Conservation (phyloP, 2,797 vertebrate genomes). For the Poeciliopsis paucimaculata region DNA sequence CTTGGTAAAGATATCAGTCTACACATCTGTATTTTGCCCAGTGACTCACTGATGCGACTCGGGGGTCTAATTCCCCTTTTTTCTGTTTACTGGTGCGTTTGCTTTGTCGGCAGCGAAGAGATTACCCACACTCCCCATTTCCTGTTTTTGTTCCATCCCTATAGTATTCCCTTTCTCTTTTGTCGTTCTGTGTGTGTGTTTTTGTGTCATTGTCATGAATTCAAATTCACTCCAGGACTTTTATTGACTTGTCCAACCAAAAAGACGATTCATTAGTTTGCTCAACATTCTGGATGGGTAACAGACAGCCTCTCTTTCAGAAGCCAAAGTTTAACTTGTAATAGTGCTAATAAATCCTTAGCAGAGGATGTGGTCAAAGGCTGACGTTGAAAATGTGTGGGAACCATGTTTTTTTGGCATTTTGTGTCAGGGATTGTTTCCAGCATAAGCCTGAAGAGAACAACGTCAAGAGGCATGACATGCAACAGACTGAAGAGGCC, state of each 20-base stretch:
- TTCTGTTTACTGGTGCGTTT: slow-evolving; percentile 69
- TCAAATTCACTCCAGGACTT: slow-evolving; percentile 25
- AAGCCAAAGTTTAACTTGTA: slow-evolving; percentile 54
- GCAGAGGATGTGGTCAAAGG: slow-evolving; percentile 54
- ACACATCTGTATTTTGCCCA: slow-evolving; percentile 26
- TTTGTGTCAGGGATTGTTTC: slow-evolving; percentile 24
- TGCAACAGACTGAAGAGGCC: slow-evolving; percentile 4
- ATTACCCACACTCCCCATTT: slow-evolving; percentile 73
- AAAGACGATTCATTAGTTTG: slow-evolving; percentile 21
- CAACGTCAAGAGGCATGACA: background rate
- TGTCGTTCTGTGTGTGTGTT: slow-evolving; percentile 33
- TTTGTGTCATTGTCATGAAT: slow-evolving; percentile 33
- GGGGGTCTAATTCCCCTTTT: slow-evolving; percentile 63
- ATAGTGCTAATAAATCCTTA: slow-evolving; percentile 51
- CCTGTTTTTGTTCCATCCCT: slow-evolving; percentile 73
- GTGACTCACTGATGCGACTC: slow-evolving; percentile 32
- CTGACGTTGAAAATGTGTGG: slow-evolving; percentile 51
- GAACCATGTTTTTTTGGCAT: slow-evolving; percentile 48
- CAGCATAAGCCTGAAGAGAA: slow-evolving; percentile 14
- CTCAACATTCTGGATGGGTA: slow-evolving; percentile 20
- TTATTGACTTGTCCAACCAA: slow-evolving; percentile 9
- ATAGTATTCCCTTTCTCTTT: slow-evolving; percentile 59
- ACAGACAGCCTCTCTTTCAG: slow-evolving; percentile 39
- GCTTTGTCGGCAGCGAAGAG: slow-evolving; percentile 66
- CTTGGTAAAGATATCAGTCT: slow-evolving; percentile 50